These are phyloP conservation scores for Pangasianodon hypophthalmus DNA, from an alignment of 2,113 vertebrate species.

Conservation along the genomic window DNA sequence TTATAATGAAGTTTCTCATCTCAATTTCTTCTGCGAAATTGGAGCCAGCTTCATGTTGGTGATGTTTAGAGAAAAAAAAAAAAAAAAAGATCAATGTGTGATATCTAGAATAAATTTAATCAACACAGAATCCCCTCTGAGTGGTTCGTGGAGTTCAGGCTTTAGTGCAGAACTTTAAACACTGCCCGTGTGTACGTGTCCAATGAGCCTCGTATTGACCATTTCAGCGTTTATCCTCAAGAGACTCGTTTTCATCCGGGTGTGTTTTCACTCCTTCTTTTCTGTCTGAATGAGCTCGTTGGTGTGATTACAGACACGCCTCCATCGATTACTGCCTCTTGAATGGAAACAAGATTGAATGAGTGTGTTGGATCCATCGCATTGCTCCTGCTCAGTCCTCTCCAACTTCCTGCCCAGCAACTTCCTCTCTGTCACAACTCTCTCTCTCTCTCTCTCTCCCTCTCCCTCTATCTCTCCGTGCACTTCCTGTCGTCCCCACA, in stretches of 20 bases:
- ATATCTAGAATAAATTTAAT: background rate
- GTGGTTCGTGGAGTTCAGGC: background rate
- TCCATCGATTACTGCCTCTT: conserved; percentile 54
- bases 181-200: background rate
- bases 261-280: background rate
- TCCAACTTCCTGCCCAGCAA: background rate
- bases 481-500: conserved; percentile 13
- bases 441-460: background rate
- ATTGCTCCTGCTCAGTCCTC: background rate
- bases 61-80: too few relatives aligned
- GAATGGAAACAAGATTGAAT: conserved; percentile 51
- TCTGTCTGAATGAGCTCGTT: background rate
- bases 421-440: background rate
- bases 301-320: conserved; percentile 24
- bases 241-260: background rate
- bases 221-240: background rate
- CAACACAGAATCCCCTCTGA: background rate
- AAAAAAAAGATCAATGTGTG: background rate
- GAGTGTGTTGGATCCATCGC: background rate
- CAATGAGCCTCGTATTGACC: background rate
- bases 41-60: background rate
- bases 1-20: background rate
- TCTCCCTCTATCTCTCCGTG: background rate
- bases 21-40: too few relatives aligned
- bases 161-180: background rate